Percentiles rank a stretch among this genome's conserved stretches.
phyloP scores from a whole-genome alignment of 2,888 invertebrate species.

The Dorcus parallelipipedus region DNA sequence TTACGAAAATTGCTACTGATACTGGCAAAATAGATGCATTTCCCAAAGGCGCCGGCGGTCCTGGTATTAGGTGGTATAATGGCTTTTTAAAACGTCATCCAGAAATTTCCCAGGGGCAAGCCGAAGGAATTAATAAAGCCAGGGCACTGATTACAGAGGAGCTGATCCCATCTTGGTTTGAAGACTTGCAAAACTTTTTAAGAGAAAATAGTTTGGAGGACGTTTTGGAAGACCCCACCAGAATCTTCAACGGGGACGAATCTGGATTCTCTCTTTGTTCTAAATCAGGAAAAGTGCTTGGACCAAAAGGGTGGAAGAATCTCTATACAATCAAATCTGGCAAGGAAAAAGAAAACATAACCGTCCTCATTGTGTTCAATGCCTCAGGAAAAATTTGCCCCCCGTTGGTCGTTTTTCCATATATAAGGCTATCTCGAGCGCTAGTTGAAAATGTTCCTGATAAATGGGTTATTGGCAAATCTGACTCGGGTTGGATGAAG shows the following conservation, averaged over 20 bases:
- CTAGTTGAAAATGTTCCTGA: constrained; percentile 29
- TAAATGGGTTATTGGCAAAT: constrained; percentile 10
- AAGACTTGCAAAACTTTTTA: constrained; percentile 26
- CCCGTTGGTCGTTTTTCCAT: constrained; percentile 30
- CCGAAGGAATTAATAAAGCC: constrained; percentile 28
- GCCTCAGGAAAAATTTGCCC: constrained; percentile 29
- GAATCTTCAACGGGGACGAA: constrained; percentile 32
- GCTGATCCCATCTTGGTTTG: constrained; percentile 32
- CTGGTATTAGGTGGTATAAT: constrained; percentile 27
- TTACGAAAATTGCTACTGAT: too few relatives aligned
- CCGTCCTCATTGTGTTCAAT: constrained; percentile 28
- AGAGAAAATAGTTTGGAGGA: constrained; percentile 21
- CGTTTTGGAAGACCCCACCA: constrained; percentile 24
- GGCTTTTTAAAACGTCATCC: constrained; percentile 29
- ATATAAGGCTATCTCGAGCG: constrained; percentile 23
- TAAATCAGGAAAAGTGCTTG: constrained; percentile 32
- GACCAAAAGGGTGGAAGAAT: constrained; percentile 29
- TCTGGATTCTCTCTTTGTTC: constrained; percentile 29
- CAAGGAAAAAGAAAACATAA: constrained; percentile 34
- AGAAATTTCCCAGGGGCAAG: constrained; percentile 21
- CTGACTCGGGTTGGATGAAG: constrained; percentile 17
- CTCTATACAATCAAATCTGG: constrained; percentile 25
- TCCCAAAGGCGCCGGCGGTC: too few relatives aligned
- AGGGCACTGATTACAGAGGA: constrained; percentile 30
- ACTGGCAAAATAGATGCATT: too few relatives aligned